Evolutionary conservation across 2,113 vertebrate species (phyloP).

Genomic region (Lonchura striata): DNA sequence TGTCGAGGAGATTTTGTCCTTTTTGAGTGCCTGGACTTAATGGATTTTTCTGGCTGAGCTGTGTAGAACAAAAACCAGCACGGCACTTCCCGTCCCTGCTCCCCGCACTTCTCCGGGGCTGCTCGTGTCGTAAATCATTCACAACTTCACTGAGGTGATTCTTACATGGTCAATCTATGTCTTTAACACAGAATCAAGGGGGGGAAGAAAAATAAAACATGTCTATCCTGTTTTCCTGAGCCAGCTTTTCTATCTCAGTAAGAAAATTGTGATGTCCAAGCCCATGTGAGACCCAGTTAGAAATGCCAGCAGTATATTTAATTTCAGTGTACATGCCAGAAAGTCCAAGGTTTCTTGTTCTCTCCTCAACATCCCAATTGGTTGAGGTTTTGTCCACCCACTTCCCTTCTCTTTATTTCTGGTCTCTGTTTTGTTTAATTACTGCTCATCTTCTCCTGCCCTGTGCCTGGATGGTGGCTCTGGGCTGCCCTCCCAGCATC

Average conservation of each 20-base stretch:
- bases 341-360: neutral
- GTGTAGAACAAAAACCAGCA: conserved; percentile 18
- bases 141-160: neutral
- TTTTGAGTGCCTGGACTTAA: conserved; percentile 9
- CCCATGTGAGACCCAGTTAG: neutral
- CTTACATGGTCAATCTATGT: neutral
- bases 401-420: neutral
- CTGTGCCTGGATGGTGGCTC: neutral
- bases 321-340: neutral
- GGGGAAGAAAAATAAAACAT: neutral
- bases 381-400: neutral
- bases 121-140: conserved; percentile 28
- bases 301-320: neutral
- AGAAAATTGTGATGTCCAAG: neutral
- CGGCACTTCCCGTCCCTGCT: neutral
- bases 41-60: conserved; percentile 34
- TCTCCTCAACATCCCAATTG: neutral
- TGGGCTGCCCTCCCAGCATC: neutral
- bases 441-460: neutral
- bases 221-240: neutral
- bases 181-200: neutral
- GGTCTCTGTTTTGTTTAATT: neutral
- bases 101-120: neutral
- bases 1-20: neutral
- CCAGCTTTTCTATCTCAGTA: conserved; percentile 1